Base-by-base conservation (phyloP, 2,888 invertebrate species). In the Rhagonycha fulva region DNA sequence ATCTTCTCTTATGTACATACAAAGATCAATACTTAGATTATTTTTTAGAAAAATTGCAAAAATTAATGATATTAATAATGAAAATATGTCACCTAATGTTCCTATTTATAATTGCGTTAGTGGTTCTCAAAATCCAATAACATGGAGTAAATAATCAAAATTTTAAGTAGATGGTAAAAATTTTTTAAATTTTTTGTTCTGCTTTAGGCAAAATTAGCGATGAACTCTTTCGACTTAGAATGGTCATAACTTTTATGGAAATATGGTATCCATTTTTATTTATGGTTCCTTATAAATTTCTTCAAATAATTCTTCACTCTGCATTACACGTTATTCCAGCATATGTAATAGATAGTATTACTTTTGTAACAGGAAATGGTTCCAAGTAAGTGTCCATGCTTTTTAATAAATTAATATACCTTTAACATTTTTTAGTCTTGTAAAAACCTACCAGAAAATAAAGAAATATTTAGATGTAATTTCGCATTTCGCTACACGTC, bases 401-500 rank as follows among this genome's bases (percentile, higher is more conserved):
- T n/a, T 11, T 7, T 9, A 24, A 9, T 7, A 66, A 66, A 24
- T 19, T 19, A 19, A 23, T 12, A 66, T 9, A 24, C 14, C 9
- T 24, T 66, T 19, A 0, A 73, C 75, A 12, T 62, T 68, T 83
- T 84, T 83, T 62, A 89, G 96, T 94, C 91, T 96, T 90, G 88
- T 94, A 80, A 93, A 92, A 81, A 90, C 94, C 70, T 96, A 96
- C 86, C 90, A 89, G 77, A 95, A 95, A 85, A 91, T 97, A 70
- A 94, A 96, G 86, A 94, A 93, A 86, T 94, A 96, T 79, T 90
- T 93, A 7, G 90, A 91, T 2, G 92, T 94, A 0, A 86, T 97
- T 28, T 89, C 93, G 0, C 96, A 94, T 85, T 98, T 98, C 88
- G 91, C 92, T 72, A 92, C 91, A n/a, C 88, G 91, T 11, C 90